Conservation (phyloP, 2,888 invertebrate genomes). For the Caenorhabditis virilis region DNA sequence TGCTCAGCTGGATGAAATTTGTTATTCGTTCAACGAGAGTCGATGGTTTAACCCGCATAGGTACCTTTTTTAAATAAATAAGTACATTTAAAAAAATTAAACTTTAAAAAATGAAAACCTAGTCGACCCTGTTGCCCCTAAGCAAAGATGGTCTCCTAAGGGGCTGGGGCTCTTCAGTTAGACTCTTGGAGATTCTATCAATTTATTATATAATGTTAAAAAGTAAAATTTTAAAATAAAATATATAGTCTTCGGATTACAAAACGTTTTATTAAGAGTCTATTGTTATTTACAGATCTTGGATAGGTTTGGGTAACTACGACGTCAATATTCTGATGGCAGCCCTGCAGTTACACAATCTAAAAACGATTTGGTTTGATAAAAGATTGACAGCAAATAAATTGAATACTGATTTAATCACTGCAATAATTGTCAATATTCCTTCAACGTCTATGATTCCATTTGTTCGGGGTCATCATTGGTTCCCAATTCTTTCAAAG, state of each 20-base stretch:
- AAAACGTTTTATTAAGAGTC: too few species aligned
- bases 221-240: too few species aligned
- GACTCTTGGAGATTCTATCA: too few species aligned
- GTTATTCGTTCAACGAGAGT: constrained; percentile 53
- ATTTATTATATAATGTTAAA: too few species aligned
- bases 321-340: constrained; percentile 97
- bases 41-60: constrained; percentile 65
- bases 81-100: too few species aligned
- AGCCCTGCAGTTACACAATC: constrained; percentile 75
- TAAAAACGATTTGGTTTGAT: constrained; percentile 47
- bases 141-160: too few species aligned
- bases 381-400: constrained; percentile 15
- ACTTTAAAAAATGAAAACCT: too few species aligned
- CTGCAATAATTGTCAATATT: constrained; percentile 52
- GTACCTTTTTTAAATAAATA: constrained; percentile 11
- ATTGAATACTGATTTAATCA: constrained; percentile 43
- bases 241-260: too few species aligned
- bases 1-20: constrained; percentile 56
- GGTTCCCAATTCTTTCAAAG: constrained; percentile 49
- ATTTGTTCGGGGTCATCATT: constrained; percentile 60
- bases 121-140: too few species aligned
- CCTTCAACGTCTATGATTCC: constrained; percentile 46
- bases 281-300: constrained; percentile 48
- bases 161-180: too few species aligned
- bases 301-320: constrained; percentile 91